Evolutionary conservation across 2,888 invertebrate genomes (phyloP).

Genomic region (Drosophila kambysellisi): DNA sequence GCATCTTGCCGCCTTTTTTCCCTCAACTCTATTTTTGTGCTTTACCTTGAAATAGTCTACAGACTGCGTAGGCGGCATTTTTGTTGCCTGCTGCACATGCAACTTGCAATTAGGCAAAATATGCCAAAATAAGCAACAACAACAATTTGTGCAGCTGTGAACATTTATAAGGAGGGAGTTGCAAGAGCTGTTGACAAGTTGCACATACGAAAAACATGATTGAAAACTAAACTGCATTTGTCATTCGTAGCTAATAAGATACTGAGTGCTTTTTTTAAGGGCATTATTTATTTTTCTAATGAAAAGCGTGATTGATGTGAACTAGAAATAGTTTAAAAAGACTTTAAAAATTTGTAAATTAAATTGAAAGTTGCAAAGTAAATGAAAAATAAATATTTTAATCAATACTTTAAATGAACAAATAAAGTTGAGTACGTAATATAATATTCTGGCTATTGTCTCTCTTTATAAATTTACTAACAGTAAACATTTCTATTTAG

Average conservation of each 20-base stretch:
- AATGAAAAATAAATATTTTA: background rate
- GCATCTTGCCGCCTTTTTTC: background rate
- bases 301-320: too few relatives aligned
- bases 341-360: too few relatives aligned
- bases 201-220: background rate
- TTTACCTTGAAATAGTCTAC: slow-evolving; percentile 70
- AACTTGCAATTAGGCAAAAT: slow-evolving; percentile 46
- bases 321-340: too few relatives aligned
- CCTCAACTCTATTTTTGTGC: slow-evolving; percentile 67
- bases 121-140: slow-evolving; percentile 8
- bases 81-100: slow-evolving; percentile 12
- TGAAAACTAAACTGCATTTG: background rate
- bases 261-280: background rate
- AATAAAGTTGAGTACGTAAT: too few relatives aligned
- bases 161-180: background rate
- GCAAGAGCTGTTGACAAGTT: slow-evolving; percentile 12
- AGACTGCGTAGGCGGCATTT: slow-evolving; percentile 48
- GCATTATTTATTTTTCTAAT: background rate
- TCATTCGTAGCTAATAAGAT: background rate
- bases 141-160: slow-evolving; percentile 2
- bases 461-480: too few relatives aligned
- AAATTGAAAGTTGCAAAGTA: background rate
- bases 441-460: background rate
- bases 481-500: background rate
- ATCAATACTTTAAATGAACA: background rate